Conservation (phyloP, 2,797 vertebrate species). For the Borostomias antarcticus region DNA sequence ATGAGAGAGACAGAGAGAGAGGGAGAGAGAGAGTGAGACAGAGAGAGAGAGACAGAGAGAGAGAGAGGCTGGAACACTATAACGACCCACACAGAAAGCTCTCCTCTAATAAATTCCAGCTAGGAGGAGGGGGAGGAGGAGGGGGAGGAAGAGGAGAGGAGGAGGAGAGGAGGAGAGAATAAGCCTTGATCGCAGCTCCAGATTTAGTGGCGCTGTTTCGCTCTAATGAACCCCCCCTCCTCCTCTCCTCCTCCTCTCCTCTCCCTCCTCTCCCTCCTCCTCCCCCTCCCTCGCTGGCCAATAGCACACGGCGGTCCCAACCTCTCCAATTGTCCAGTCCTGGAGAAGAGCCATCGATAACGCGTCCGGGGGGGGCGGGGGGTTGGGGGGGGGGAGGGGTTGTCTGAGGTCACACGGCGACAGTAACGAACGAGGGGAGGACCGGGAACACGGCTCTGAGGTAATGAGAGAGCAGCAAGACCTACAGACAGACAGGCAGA, state of each 20-base stretch:
- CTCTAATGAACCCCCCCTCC: slow-evolving; percentile 62
- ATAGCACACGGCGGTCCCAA: slow-evolving; percentile 21
- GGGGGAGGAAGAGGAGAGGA: too few species aligned
- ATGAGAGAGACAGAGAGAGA: too few species aligned
- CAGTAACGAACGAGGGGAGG: slow-evolving; percentile 4
- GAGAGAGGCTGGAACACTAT: too few species aligned
- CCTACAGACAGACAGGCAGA: not conserved
- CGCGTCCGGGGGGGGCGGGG: not conserved
- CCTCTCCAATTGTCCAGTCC: slow-evolving; percentile 49
- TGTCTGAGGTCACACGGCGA: not conserved
- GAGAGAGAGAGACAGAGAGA: slow-evolving; percentile 16
- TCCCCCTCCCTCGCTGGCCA: slow-evolving; percentile 26
- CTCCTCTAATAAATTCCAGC: slow-evolving; percentile 54
- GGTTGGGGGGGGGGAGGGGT: not conserved
- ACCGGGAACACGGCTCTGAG: not conserved
- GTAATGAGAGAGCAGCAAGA: slow-evolving; percentile 2
- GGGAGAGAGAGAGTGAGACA: not conserved
- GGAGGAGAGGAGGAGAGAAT: too few species aligned
- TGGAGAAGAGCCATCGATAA: slow-evolving; percentile 55
- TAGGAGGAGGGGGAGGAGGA: slow-evolving; percentile 50
- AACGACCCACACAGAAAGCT: slow-evolving; percentile 21
- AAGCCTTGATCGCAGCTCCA: slow-evolving; percentile 53
- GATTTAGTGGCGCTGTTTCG: slow-evolving; percentile 55
- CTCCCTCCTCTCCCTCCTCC: slow-evolving; percentile 37
- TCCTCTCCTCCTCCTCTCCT: slow-evolving; percentile 25